Evolutionary conservation across 53 echinoderm and acorn worm species (phyloP), one percentile per base, ranked within the genome.

Genomic region (Astropecten irregularis): DNA sequence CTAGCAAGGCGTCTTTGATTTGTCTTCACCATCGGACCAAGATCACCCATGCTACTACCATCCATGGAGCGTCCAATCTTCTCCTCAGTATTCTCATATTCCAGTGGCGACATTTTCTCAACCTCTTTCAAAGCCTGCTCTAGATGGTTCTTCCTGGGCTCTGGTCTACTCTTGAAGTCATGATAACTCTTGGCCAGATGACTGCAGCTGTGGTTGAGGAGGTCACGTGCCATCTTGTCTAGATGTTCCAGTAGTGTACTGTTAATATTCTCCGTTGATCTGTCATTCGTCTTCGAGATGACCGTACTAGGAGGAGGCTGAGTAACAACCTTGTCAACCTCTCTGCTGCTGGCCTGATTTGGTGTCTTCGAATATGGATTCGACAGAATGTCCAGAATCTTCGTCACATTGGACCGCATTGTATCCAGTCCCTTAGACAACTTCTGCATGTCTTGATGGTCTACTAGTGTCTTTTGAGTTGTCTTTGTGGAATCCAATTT

Each of bases 361-460:
- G n/a, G n/a, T n/a, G n/a, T n/a, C n/a, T n/a, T n/a, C n/a, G n/a
- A n/a, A n/a, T n/a, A n/a, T n/a, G n/a, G 13, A 25, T 32, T 62
- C 15, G 63, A 49, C 48, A 79, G 34, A 2, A 79, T 59, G 40
- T 61, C 48, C 18, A 62, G 32, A 44, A 79, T 79, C 47, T 79
- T 79, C 18, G 79, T 42, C 44, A 79, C 46, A 37, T 79, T 79
- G 9, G 47, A 56, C 42, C 48, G 60, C 44, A 79, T 38, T 30
- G 13, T 56, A 40, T 79, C 79, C 20, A 79, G 61, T 7, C 62
- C 34, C 19, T 60, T 28, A n/a, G 47, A 60, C 16, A 62, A 29
- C 9, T 23, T 8, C 31, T 79, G 18, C 29, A 47, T 2, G 31
- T 58, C 48, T 9, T 35, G 15, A 29, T 47, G 44, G 34, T 27